Conservation (phyloP, 2,113 vertebrate genomes). For the Theropithecus gelada region DNA sequence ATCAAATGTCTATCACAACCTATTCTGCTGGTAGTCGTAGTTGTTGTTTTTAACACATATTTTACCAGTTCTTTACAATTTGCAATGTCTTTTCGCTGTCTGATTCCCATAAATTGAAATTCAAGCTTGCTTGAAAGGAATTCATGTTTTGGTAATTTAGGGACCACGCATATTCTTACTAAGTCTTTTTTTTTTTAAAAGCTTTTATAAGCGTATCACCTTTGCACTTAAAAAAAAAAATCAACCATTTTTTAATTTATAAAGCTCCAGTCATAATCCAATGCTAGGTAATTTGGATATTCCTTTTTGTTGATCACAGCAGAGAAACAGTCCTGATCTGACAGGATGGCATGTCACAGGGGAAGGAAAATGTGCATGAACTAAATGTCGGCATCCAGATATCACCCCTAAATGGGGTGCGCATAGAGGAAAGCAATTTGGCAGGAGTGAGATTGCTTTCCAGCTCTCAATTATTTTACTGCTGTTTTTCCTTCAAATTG, state of each 20-base stretch:
- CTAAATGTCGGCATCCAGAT: conserved; percentile 26
- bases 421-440: conserved; percentile 80
- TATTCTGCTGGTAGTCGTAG: too few relatives aligned
- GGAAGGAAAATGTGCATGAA: conserved; percentile 53
- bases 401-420: conserved; percentile 18
- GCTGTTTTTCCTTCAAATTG: conserved; percentile 72
- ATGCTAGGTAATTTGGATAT: background rate
- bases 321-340: background rate
- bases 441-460: conserved; percentile 79
- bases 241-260: background rate
- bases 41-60: background rate
- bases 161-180: background rate
- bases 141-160: background rate
- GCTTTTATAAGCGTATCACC: background rate
- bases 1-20: background rate
- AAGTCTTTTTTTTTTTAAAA: background rate
- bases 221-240: background rate
- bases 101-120: background rate
- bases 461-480: conserved; percentile 81
- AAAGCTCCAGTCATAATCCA: background rate
- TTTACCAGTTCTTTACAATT: background rate
- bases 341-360: conserved; percentile 22
- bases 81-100: background rate
- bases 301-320: conserved; percentile 42
- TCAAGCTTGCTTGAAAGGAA: conserved; percentile 1